phyloP scores from a whole-genome alignment of 2,888 invertebrate genomes.

The Ischnura elegans region DNA sequence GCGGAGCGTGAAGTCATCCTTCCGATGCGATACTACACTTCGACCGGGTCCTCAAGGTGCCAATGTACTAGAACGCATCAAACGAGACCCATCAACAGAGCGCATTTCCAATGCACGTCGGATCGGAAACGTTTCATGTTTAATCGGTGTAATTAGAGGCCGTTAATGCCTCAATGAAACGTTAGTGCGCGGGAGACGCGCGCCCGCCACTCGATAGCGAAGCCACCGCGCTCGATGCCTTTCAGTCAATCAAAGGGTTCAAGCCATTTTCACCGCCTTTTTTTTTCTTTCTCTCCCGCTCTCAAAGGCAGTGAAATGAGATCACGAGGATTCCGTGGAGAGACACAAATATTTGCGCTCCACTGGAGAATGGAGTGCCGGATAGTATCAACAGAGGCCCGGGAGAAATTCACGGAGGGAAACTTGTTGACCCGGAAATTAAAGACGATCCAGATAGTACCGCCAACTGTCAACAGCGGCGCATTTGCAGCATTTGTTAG shows the following conservation, averaged over 20 bases:
- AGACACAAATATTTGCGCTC: background rate
- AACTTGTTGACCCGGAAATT: background rate
- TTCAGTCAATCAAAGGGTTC: background rate
- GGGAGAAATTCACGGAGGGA: background rate
- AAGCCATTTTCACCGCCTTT: background rate
- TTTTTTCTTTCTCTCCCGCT: too few relatives aligned
- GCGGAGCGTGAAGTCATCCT: background rate
- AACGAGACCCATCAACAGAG: background rate
- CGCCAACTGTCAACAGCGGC: too few relatives aligned
- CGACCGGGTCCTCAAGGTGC: background rate
- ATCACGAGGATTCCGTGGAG: background rate
- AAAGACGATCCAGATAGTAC: background rate
- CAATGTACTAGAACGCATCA: background rate
- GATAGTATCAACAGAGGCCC: background rate
- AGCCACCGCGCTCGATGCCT: background rate
- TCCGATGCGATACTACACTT: background rate
- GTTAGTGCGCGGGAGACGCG: background rate
- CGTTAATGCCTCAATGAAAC: background rate
- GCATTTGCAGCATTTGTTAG: too few relatives aligned
- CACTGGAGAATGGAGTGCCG: background rate
- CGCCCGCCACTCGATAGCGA: background rate
- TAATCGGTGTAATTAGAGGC: background rate
- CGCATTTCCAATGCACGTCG: background rate
- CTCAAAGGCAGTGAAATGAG: background rate
- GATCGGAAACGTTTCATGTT: background rate